Conservation (phyloP, 1,140 invertebrate genomes). For the Megathymus violae region DNA sequence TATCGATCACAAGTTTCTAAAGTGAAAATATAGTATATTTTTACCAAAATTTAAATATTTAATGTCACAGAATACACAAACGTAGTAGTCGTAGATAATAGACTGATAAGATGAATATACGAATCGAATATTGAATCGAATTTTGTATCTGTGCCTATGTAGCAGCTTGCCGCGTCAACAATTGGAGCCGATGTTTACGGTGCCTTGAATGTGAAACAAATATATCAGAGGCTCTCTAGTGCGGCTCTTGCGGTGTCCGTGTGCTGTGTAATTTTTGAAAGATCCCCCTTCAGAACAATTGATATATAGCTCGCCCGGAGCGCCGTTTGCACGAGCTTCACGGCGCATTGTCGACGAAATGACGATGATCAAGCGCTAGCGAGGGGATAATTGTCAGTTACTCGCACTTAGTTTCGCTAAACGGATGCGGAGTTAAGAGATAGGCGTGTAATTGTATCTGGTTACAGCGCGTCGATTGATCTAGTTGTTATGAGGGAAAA, state of each 20-base stretch:
- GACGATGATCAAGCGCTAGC: conserved; percentile 37
- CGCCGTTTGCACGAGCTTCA: conserved; percentile 46
- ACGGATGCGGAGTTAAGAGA: conserved; percentile 29
- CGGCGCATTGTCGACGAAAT: conserved; percentile 47
- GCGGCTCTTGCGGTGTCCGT: conserved; percentile 45
- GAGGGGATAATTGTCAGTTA: conserved; percentile 29
- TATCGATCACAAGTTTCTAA: too few relatives aligned
- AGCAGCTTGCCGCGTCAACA: conserved; percentile 12
- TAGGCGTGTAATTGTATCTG: conserved; percentile 25
- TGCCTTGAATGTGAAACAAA: conserved; percentile 71
- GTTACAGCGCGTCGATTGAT: conserved; percentile 6
- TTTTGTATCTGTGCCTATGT: too few relatives aligned
- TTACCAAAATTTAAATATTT: too few relatives aligned
- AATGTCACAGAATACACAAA: too few relatives aligned
- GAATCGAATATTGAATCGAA: too few relatives aligned
- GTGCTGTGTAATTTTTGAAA: conserved; percentile 67
- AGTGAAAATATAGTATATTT: too few relatives aligned
- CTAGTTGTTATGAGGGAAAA: not conserved
- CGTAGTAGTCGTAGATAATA: too few relatives aligned
- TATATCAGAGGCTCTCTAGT: conserved; percentile 66
- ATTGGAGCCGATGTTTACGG: conserved; percentile 54
- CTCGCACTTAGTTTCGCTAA: conserved; percentile 30
- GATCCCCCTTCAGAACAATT: conserved; percentile 60
- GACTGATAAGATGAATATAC: too few relatives aligned
- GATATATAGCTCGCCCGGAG: conserved; percentile 61